These are phyloP conservation scores for Albula goreensis DNA, from an alignment of 2,113 vertebrate species.

Conservation along the genomic window DNA sequence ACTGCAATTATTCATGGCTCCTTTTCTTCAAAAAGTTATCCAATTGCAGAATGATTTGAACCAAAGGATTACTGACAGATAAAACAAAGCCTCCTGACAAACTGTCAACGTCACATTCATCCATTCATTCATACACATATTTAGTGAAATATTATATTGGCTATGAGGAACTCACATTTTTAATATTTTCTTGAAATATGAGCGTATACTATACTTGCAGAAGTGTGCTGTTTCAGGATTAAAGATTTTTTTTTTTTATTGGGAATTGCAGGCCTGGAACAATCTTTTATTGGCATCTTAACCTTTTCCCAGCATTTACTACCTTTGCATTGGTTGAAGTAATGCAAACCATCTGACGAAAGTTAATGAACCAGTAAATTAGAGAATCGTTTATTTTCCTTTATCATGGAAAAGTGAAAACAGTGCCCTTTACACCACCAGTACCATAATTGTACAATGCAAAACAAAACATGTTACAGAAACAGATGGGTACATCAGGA, in stretches of 20 bases:
- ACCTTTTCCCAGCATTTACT: constrained; percentile 7
- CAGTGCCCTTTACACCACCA: not conserved
- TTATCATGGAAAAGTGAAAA: constrained; percentile 10
- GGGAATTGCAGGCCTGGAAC: not conserved
- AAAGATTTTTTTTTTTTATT: not conserved
- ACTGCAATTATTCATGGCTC: not conserved
- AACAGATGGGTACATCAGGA: too few species aligned
- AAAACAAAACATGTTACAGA: too few species aligned
- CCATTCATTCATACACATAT: not conserved
- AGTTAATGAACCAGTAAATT: constrained; percentile 30
- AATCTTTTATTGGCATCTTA: constrained; percentile 14
- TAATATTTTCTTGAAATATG: not conserved
- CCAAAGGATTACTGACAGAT: not conserved
- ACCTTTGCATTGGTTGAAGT: constrained; percentile 13
- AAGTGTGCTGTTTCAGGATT: not conserved
- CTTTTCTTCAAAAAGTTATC: not conserved
- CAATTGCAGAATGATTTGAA: not conserved
- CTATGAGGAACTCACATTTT: not conserved
- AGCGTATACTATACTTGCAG: not conserved
- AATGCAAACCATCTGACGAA: constrained; percentile 30
- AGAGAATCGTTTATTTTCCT: constrained; percentile 28
- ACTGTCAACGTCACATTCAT: not conserved
- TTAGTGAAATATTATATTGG: not conserved
- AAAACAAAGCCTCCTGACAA: not conserved
- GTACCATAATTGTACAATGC: too few species aligned